phyloP scores from a whole-genome alignment of 1,140 invertebrate species.

The Argopecten irradians region DNA sequence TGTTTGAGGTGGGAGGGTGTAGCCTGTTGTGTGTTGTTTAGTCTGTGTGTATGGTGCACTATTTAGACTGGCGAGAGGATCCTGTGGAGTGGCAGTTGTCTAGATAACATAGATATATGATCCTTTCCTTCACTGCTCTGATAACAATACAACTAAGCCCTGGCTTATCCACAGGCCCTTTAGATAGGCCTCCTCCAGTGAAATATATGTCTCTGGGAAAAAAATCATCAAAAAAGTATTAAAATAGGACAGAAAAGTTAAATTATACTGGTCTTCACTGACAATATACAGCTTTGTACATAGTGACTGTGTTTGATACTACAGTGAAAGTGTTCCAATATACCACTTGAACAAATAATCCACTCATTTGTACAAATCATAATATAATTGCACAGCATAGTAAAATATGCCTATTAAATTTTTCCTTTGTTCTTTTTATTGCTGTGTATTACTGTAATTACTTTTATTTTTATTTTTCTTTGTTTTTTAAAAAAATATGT shows the following conservation, averaged over 20 bases:
- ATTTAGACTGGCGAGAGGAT: not conserved
- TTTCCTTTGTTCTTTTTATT: no score
- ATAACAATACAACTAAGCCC: not conserved
- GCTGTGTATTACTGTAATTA: no score
- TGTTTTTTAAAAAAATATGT: no score
- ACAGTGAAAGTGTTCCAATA: no score
- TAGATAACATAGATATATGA: slow-evolving; percentile 14
- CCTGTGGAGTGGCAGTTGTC: slow-evolving; percentile 3
- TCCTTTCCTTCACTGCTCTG: not conserved
- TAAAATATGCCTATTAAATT: no score
- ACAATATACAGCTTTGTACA: no score
- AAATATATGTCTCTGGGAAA: not conserved
- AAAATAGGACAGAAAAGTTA: not conserved
- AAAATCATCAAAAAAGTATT: not conserved
- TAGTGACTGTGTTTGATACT: no score
- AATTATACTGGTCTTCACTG: no score
- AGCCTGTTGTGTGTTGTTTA: not conserved
- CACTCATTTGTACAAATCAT: no score
- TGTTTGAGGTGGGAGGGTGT: not conserved
- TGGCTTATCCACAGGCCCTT: slow-evolving; percentile 7
- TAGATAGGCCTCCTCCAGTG: not conserved
- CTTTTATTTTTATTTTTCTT: no score
- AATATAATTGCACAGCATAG: no score
- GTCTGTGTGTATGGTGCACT: slow-evolving; percentile 1
- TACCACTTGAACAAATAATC: no score